A percentile compares a stretch with the other conserved stretches of the same genome.
phyloP scores from a whole-genome alignment of 2,113 vertebrate genomes.

The Osmerus mordax region DNA sequence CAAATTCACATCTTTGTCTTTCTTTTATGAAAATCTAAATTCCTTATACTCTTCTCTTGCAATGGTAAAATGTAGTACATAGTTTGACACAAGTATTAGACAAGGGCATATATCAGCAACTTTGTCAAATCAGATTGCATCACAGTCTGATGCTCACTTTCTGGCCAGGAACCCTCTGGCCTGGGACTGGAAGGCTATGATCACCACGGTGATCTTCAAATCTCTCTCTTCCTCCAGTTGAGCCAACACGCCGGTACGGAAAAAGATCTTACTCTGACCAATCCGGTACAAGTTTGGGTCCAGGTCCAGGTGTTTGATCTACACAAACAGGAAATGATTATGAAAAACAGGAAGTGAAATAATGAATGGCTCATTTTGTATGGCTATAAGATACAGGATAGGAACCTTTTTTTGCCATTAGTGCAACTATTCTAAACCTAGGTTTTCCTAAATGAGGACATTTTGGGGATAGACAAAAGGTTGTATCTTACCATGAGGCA shows the following conservation, averaged over 20 bases:
- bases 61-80: too few species aligned
- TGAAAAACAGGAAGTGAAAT: background rate
- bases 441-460: too few species aligned
- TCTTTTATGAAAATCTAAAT: too few species aligned
- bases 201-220: slow-evolving; percentile 90
- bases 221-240: slow-evolving; percentile 95
- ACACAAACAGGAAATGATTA: background rate
- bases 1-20: too few species aligned
- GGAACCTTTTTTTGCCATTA: too few species aligned
- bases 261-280: slow-evolving; percentile 97
- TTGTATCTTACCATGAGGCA: slow-evolving; percentile 84
- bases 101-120: too few species aligned
- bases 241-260: slow-evolving; percentile 92
- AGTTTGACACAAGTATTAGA: too few species aligned
- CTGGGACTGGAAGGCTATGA: slow-evolving; percentile 91
- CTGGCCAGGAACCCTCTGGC: slow-evolving; percentile 86
- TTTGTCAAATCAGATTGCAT: too few species aligned
- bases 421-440: too few species aligned
- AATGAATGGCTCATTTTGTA: background rate
- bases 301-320: slow-evolving; percentile 91
- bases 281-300: slow-evolving; percentile 93
- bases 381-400: background rate
- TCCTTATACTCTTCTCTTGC: too few species aligned
- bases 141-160: slow-evolving; percentile 75
- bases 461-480: too few species aligned